Base-by-base conservation (phyloP, 2,113 vertebrate species). In the Numenius arquata region DNA sequence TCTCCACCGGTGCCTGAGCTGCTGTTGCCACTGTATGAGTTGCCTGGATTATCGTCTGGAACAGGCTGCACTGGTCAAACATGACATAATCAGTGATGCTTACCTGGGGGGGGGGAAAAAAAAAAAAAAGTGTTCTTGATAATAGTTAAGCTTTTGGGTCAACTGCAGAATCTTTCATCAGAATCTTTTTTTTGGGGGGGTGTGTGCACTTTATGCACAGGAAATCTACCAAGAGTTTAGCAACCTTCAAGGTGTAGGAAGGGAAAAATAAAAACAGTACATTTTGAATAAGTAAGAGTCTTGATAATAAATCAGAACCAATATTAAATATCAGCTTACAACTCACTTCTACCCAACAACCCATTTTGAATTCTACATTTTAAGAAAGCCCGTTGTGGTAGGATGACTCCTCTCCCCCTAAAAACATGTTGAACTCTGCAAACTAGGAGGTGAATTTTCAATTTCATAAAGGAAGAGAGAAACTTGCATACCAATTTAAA, bases 51-150 rank as follows among this genome's bases (percentile, higher is more conserved):
- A 99, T 98, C 0, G 99, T 99, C 98, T 99, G 99, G 97, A 99
- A 99, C 16, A 99, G 88, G 94, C 99, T 99, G 95, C 98, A 98
- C 97, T 99, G 99, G 94, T 99, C 99, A 38, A 99, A 99, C 63
- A 99, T 98, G 66, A 99, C 99, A 40, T 99, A 99, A 98, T 99
- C 99, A 1, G 99, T 99, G 92, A 99, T 99, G 97, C 99, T 99
- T 95, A 99, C 99, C 99, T 99, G 95, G 18, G 43, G 62, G 95
- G 19, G 40, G 59, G 26, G 9, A 53, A 18, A 21, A 61, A 47
- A 45, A 25, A 30, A 68, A 19, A n/a, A 77, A 36, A 25, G 8
- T 3, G 4, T 34, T 71, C 62, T 73, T 87, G 18, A 79, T 65
- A 76, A 91, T 56, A 61, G 8, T 34, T 85, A 73, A 70, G 15